A percentile compares a stretch with the other conserved stretches of the same genome.
phyloP scores from a whole-genome alignment of 2,797 vertebrate genomes.

The Xenops minutus region DNA sequence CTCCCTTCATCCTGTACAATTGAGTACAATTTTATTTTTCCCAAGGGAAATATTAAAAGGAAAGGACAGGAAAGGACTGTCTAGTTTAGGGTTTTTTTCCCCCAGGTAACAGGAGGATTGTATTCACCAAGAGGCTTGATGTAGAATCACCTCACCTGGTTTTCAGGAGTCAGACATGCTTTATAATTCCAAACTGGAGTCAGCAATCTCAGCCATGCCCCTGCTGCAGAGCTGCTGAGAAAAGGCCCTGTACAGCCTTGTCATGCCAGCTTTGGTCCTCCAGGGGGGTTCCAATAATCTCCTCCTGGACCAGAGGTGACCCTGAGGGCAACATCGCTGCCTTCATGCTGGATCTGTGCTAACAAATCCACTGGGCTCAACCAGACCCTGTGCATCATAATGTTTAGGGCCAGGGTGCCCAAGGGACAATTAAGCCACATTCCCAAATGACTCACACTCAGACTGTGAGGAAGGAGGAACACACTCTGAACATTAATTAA shows the following conservation, averaged over 20 bases:
- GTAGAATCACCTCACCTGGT: not conserved
- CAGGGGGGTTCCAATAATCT: not conserved
- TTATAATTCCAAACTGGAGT: not conserved
- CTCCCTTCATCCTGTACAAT: not conserved
- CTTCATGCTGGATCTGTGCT: not conserved
- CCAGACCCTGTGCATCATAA: not conserved
- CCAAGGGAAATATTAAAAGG: not conserved
- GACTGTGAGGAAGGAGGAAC: not conserved
- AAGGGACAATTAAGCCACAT: not conserved
- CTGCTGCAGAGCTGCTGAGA: not conserved
- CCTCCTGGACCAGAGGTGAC: not conserved
- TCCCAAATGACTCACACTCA: not conserved
- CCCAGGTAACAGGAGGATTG: not conserved
- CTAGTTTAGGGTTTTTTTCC: fast-evolving
- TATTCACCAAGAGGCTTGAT: not conserved
- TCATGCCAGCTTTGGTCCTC: not conserved
- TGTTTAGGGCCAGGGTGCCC: not conserved
- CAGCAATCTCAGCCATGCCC: not conserved
- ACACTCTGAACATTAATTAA: not conserved
- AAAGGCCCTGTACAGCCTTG: not conserved
- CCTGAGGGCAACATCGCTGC: not conserved
- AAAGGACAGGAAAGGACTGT: not conserved
- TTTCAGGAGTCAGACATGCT: not conserved
- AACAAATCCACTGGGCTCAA: not conserved
- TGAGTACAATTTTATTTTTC: fast-evolving